phyloP scores from a whole-genome alignment of 2,888 invertebrate species.

The Drosophila acutilabella region DNA sequence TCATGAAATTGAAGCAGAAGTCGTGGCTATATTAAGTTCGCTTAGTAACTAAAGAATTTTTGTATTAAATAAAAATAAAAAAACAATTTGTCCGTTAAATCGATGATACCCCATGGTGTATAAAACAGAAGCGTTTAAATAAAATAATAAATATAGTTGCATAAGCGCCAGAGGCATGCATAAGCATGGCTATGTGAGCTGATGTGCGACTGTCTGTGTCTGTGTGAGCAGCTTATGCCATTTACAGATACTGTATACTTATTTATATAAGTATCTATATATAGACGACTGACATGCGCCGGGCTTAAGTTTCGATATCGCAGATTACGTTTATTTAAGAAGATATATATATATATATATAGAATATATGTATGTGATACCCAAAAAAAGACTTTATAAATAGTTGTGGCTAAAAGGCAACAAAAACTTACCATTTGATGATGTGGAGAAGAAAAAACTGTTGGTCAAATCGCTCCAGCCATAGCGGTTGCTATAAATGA shows the following conservation, averaged over 20 bases:
- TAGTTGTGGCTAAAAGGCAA: not conserved
- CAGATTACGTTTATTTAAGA: constrained; percentile 3
- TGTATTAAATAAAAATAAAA: too few species aligned
- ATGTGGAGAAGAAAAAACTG: constrained; percentile 88
- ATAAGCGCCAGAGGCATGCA: constrained; percentile 53
- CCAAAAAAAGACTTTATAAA: constrained; percentile 4
- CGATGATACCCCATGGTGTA: not conserved
- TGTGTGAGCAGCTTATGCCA: constrained; percentile 32
- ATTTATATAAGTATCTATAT: constrained; percentile 2
- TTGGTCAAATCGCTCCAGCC: constrained; percentile 89
- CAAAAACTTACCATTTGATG: constrained; percentile 87
- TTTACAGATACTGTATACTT: constrained; percentile 10
- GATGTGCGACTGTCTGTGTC: constrained; percentile 10
- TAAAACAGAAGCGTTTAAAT: not conserved
- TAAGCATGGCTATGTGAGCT: constrained; percentile 24
- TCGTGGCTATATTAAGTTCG: too few species aligned
- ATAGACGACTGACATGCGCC: constrained; percentile 14
- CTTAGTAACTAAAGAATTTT: too few species aligned
- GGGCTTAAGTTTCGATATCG: constrained; percentile 38
- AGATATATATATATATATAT: not conserved
- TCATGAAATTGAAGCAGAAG: too few species aligned
- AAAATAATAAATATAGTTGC: constrained; percentile 23
- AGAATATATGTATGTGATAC: constrained; percentile 36
- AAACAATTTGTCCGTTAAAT: not conserved
- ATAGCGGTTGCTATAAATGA: constrained; percentile 86